Base-by-base conservation (phyloP, 2,113 vertebrate genomes). In the Sprattus sprattus region DNA sequence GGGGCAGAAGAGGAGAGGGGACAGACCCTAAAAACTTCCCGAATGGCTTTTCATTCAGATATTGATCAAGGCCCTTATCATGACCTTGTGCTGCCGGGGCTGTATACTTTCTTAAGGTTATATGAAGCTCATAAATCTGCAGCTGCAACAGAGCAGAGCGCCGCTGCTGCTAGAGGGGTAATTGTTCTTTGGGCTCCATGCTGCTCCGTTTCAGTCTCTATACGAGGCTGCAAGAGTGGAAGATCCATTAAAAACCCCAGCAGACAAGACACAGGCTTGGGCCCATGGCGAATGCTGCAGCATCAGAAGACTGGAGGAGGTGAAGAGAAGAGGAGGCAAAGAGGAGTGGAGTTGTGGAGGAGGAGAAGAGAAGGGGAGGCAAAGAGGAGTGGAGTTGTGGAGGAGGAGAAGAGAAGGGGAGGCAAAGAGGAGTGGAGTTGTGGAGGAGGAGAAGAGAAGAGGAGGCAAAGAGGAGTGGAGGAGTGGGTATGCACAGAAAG, bases 41-140 rank as follows among this genome's bases (percentile, higher is more conserved):
- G 96, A 97, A 98, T 96, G 95, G 96, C 95, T 96, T 96, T 95
- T 91, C 94, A 95, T 94, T 95, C 93, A 95, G 96, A 97, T 98
- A 99, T 97, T 88, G 95, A 98, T 98, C 96, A 96, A 94, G 94
- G 92, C 91, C 90, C 95, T 96, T 95, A 94, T 96, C 93, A 87
- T 97, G 97, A 97, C 97, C 97, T 97, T 97, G 96, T 95, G 92
- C 93, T 92, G 92, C 91, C 93, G 93, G 92, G 94, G 96, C 95
- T 93, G 94, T 95, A 95, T 95, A 95, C 95, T 96, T 97, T 95
- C 95, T 95, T 96, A 93, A 95, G 95, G 95, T 95, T 94, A 94
- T 93, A 95, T 96, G 92, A 94, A 95, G 94, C 91, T 93, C 94
- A 96, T 97, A 98, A 97, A 97, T 97, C 95, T 94, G 94, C 94